Conservation (phyloP, 2,888 invertebrate genomes). For the Eupithecia pulchellata region DNA sequence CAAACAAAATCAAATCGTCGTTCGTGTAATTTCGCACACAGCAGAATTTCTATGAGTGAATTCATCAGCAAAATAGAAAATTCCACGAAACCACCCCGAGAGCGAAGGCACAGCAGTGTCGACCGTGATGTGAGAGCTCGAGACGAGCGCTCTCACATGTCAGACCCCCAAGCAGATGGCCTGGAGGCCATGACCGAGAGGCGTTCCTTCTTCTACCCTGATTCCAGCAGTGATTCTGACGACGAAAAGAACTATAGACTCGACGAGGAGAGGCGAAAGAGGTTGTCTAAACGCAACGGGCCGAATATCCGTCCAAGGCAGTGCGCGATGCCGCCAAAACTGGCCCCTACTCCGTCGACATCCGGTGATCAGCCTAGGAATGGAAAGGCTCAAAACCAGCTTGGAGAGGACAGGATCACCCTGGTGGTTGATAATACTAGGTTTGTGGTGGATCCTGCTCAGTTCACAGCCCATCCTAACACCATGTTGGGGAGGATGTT, state of each 20-base stretch:
- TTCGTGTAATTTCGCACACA: no score
- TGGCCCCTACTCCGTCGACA: conserved; percentile 70
- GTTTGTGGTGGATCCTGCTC: conserved; percentile 93
- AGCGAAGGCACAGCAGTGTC: conserved; percentile 56
- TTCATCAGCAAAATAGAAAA: conserved; percentile 36
- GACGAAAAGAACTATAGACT: conserved; percentile 87
- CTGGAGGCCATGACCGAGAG: conserved; percentile 75
- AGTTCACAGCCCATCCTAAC: conserved; percentile 97
- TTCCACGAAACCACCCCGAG: conserved; percentile 41
- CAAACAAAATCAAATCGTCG: conserved; percentile 21
- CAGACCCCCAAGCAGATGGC: conserved; percentile 72
- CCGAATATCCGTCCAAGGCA: conserved; percentile 62
- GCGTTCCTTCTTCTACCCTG: conserved; percentile 81
- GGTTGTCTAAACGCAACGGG: conserved; percentile 75
- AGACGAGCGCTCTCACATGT: conserved; percentile 73
- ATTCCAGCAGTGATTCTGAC: conserved; percentile 94
- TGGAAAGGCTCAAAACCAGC: conserved; percentile 62
- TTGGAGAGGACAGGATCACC: conserved; percentile 92
- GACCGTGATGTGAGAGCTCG: conserved; percentile 77
- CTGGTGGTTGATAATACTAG: conserved; percentile 98
- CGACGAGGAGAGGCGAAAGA: conserved; percentile 88
- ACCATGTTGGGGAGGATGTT: conserved; percentile 99
- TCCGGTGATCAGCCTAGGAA: conserved; percentile 68
- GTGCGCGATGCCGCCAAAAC: conserved; percentile 72
- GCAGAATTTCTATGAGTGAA: not conserved